A percentile compares a stretch with the other conserved stretches of the same genome.
These are phyloP conservation scores for Mixornis gularis DNA, from an alignment of 2,113 vertebrate species.

Conservation along the genomic window DNA sequence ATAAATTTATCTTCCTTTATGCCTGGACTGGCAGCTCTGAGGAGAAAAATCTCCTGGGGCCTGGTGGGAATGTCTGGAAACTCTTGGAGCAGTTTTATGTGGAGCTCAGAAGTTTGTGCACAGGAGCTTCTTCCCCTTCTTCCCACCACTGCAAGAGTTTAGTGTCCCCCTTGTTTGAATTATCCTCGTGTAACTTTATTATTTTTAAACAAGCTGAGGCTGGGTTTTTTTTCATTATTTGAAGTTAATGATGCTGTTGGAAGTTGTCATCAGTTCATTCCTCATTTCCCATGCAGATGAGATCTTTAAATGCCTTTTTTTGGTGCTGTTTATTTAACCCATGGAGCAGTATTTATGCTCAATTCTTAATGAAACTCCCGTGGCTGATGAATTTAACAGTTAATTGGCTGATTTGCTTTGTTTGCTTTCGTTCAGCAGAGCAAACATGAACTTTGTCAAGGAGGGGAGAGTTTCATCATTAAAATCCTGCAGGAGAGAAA, in stretches of 20 bases:
- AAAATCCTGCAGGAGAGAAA: not conserved
- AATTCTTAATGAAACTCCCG: rapidly evolving
- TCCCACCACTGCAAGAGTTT: rapidly evolving
- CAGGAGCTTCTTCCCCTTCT: not conserved
- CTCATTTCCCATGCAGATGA: rapidly evolving
- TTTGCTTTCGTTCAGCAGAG: not conserved
- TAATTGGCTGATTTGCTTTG: not conserved
- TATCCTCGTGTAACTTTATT: rapidly evolving
- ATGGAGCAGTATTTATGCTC: rapidly evolving
- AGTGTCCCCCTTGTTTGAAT: not conserved
- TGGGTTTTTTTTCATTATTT: not conserved
- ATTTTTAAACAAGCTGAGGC: not conserved
- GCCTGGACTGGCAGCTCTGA: not conserved
- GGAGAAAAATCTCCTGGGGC: not conserved
- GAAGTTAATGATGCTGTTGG: rapidly evolving
- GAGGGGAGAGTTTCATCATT: not conserved
- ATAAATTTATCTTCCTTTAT: not conserved
- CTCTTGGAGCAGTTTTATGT: not conserved
- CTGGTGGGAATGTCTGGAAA: not conserved
- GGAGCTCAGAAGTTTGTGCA: not conserved
- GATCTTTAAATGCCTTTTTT: not conserved
- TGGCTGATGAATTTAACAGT: not conserved
- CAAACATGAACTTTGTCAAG: constrained; percentile 46
- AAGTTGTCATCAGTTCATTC: rapidly evolving
- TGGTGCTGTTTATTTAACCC: not conserved